These are phyloP conservation scores for Panthera uncia DNA, from an alignment of 2,113 vertebrate species.

Conservation along the genomic window DNA sequence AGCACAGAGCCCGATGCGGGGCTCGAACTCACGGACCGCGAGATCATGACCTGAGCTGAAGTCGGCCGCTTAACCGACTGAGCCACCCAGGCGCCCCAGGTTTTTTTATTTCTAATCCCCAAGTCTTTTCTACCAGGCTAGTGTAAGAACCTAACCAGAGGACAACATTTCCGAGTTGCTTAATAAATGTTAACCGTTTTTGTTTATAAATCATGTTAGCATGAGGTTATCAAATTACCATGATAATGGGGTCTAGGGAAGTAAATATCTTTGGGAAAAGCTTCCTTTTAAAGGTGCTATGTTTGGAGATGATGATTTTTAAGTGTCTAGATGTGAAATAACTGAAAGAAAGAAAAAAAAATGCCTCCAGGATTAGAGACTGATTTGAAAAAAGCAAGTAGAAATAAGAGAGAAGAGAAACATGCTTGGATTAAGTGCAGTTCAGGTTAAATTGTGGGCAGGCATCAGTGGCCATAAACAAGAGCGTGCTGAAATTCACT, in stretches of 20 bases:
- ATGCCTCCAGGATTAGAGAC: neutral
- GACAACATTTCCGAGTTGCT: neutral
- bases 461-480: fast-evolving
- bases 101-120: neutral
- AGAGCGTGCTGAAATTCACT: neutral
- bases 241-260: neutral
- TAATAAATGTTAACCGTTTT: neutral
- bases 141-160: neutral
- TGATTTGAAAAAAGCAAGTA: neutral
- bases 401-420: neutral
- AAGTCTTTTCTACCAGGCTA: neutral
- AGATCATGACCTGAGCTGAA: too few species aligned
- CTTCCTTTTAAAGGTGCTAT: neutral
- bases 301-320: neutral
- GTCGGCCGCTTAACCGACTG: too few species aligned
- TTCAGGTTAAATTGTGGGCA: neutral
- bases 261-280: neutral
- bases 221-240: neutral
- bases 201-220: neutral
- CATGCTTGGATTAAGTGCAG: fast-evolving
- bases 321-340: neutral
- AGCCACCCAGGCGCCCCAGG: too few species aligned
- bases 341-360: neutral
- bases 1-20: too few species aligned
- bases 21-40: too few species aligned